phyloP scores from a whole-genome alignment of 1,140 invertebrate genomes.

The Diabrotica virgifera region DNA sequence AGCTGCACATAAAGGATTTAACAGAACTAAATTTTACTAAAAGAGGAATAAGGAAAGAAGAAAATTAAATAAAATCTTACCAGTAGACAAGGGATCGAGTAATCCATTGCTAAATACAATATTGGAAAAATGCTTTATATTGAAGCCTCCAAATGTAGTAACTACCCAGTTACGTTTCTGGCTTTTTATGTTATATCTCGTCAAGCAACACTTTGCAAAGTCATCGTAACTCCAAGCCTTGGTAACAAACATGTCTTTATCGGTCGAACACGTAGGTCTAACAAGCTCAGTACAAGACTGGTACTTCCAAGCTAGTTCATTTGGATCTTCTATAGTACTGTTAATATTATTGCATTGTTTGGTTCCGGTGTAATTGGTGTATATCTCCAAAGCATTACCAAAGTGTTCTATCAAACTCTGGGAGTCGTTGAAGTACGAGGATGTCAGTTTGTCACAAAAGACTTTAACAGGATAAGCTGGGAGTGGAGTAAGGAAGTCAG shows the following conservation, averaged over 20 bases:
- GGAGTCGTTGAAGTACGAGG: slow-evolving; percentile 49
- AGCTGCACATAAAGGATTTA: too few relatives aligned
- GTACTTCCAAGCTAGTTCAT: slow-evolving; percentile 73
- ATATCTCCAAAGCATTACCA: slow-evolving; percentile 69
- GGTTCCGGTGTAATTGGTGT: slow-evolving; percentile 79
- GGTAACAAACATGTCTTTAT: slow-evolving; percentile 83
- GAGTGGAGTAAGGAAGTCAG: slow-evolving; percentile 75
- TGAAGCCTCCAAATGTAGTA: slow-evolving; percentile 76
- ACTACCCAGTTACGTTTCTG: slow-evolving; percentile 63
- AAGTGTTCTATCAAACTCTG: slow-evolving; percentile 60
- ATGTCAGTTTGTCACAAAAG: slow-evolving; percentile 53
- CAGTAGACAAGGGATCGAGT: slow-evolving; percentile 90
- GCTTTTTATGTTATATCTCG: slow-evolving; percentile 62
- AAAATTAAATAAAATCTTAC: too few relatives aligned
- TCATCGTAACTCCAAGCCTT: slow-evolving; percentile 69
- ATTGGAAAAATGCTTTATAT: slow-evolving; percentile 68
- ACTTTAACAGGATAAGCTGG: slow-evolving; percentile 78
- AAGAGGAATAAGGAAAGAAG: too few relatives aligned
- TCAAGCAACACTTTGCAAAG: slow-evolving; percentile 66
- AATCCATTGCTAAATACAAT: slow-evolving; percentile 91
- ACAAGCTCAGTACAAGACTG: slow-evolving; percentile 93
- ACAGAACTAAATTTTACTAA: too few relatives aligned
- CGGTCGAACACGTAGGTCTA: slow-evolving; percentile 85
- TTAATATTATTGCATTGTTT: slow-evolving; percentile 62
- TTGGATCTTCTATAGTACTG: slow-evolving; percentile 55